These are phyloP conservation scores for Onychostoma macrolepis DNA, from an alignment of 2,113 vertebrate species.

Conservation along the genomic window DNA sequence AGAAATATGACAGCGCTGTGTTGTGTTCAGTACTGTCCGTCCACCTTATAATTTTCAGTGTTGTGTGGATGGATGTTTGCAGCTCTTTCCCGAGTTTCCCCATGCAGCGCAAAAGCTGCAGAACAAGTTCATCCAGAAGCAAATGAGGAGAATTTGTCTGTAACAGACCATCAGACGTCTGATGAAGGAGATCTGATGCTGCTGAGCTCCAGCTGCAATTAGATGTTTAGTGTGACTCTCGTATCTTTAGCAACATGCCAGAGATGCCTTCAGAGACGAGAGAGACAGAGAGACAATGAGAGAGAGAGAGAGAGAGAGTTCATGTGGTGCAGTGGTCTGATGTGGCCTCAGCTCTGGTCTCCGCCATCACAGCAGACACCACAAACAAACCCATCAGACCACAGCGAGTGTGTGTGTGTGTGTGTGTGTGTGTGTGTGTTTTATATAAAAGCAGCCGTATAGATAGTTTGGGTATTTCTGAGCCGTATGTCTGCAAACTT, in stretches of 20 bases:
- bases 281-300: neutral
- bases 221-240: neutral
- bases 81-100: neutral
- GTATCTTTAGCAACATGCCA: neutral
- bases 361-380: constrained; percentile 46
- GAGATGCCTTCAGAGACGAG: neutral
- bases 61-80: constrained; percentile 10
- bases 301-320: constrained; percentile 17
- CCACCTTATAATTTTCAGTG: constrained; percentile 36
- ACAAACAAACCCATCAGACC: constrained; percentile 51
- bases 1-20: constrained; percentile 47
- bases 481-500: constrained; percentile 7
- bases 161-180: neutral
- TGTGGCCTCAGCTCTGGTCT: constrained; percentile 49
- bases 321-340: constrained; percentile 38
- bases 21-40: neutral
- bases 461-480: constrained; percentile 29
- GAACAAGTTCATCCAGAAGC: constrained; percentile 10
- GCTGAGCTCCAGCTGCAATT: neutral
- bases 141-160: neutral
- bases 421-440: neutral
- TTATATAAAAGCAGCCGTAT: constrained; percentile 8
- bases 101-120: neutral
- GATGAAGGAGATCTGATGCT: neutral
- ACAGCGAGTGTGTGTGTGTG: constrained; percentile 14